Evolutionary conservation across 2,113 vertebrate species (phyloP).

Genomic region (Maccullochella peelii): DNA sequence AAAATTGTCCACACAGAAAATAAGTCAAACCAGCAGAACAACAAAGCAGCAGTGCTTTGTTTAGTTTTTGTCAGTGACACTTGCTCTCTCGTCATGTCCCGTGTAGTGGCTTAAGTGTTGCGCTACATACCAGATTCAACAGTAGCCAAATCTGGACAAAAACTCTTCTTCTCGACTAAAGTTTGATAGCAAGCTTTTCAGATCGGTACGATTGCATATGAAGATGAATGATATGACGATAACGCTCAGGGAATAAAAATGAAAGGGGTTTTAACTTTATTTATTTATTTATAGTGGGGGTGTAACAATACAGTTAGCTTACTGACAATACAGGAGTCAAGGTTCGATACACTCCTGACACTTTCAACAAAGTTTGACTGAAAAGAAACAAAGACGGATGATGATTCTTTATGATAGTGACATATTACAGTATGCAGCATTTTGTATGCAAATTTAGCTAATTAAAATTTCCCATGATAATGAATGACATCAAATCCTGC

Average conservation of each 20-base stretch:
- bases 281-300: neutral
- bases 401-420: neutral
- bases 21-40: neutral
- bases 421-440: neutral
- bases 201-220: neutral
- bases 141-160: constrained; percentile 10
- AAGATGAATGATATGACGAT: no score
- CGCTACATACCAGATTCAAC: neutral
- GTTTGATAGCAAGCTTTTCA: neutral
- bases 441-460: no score
- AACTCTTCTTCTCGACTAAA: neutral
- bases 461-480: neutral
- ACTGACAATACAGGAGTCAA: no score
- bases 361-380: neutral
- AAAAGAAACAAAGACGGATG: neutral
- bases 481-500: neutral
- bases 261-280: neutral
- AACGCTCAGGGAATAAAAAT: neutral
- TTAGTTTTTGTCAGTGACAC: constrained; percentile 21
- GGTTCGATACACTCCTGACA: neutral
- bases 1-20: neutral
- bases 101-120: neutral
- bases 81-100: neutral
- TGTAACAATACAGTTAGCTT: neutral
- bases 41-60: constrained; percentile 27